A percentile compares a stretch with the other conserved stretches of the same genome.
Evolutionary conservation across 2,113 vertebrate species (phyloP).

Genomic region (Leptobrachium leishanense): DNA sequence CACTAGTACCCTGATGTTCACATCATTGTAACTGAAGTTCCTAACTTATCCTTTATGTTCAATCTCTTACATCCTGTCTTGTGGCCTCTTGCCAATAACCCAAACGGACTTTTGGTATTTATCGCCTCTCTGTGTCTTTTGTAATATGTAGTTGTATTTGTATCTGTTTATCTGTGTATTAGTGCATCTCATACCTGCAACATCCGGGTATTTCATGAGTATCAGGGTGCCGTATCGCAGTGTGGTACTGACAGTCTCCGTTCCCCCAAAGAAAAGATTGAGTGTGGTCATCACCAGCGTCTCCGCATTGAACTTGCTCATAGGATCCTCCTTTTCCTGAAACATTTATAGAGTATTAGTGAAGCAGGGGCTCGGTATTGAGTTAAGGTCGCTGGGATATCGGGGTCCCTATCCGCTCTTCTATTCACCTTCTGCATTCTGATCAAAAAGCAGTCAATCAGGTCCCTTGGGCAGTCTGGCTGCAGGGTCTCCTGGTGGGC

Average conservation of each 20-base stretch:
- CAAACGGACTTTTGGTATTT: no score
- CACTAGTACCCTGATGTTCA: no score
- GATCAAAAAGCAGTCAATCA: conserved; percentile 52
- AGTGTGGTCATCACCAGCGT: conserved; percentile 65
- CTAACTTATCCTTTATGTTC: no score
- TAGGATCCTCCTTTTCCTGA: conserved; percentile 64
- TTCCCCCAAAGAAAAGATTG: conserved; percentile 72
- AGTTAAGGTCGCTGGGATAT: background rate
- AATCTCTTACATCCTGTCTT: no score
- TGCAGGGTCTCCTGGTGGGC: conserved; percentile 31
- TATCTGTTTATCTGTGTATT: background rate
- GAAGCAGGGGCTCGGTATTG: no score
- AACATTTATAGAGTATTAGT: background rate
- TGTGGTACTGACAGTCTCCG: conserved; percentile 73
- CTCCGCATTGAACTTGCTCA: conserved; percentile 67
- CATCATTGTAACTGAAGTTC: no score
- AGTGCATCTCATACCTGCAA: conserved; percentile 59
- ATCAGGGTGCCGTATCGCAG: conserved; percentile 67
- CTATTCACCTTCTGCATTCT: conserved; percentile 49
- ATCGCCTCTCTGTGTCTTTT: background rate
- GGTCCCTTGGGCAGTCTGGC: background rate
- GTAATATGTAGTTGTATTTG: background rate
- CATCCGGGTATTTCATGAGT: conserved; percentile 70
- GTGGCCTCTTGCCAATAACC: no score
- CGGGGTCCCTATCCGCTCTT: background rate